Conservation (phyloP, 2,113 vertebrate species). For the Odocoileus hemionus region DNA sequence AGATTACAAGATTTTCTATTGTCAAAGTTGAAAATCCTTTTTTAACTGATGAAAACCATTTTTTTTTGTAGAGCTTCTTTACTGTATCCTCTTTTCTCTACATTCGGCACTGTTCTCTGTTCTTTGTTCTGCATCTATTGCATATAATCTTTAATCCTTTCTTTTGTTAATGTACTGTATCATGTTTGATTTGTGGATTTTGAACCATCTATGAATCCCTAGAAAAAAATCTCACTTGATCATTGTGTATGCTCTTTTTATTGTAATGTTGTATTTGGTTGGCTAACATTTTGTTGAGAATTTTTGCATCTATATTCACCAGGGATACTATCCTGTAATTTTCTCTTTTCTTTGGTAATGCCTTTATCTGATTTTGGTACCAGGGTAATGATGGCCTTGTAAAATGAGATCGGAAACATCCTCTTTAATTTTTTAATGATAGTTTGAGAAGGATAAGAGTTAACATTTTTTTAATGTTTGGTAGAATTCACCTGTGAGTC, state of each 20-base stretch:
- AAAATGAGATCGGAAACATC: neutral
- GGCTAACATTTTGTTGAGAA: neutral
- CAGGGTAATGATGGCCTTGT: neutral
- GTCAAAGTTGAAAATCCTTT: neutral
- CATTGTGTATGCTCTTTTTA: neutral
- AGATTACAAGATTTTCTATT: neutral
- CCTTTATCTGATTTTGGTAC: neutral
- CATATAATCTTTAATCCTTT: neutral
- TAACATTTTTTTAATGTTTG: neutral
- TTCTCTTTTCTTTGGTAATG: neutral
- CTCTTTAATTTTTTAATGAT: neutral
- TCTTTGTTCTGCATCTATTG: neutral
- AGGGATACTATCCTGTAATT: neutral
- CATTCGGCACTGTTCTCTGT: neutral
- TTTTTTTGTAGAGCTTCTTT: conserved; percentile 14
- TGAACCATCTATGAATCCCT: neutral
- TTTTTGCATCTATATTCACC: neutral
- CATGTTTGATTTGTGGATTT: neutral
- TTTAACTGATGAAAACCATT: neutral
- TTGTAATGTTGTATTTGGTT: neutral
- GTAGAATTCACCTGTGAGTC: neutral
- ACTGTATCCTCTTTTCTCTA: neutral
- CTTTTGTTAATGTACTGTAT: neutral
- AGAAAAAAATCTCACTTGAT: neutral
- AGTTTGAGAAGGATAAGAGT: neutral